Percentiles rank a stretch among this genome's conserved stretches.
Evolutionary conservation across 2,797 vertebrate species (phyloP).

Genomic region (Vespertilio murinus): DNA sequence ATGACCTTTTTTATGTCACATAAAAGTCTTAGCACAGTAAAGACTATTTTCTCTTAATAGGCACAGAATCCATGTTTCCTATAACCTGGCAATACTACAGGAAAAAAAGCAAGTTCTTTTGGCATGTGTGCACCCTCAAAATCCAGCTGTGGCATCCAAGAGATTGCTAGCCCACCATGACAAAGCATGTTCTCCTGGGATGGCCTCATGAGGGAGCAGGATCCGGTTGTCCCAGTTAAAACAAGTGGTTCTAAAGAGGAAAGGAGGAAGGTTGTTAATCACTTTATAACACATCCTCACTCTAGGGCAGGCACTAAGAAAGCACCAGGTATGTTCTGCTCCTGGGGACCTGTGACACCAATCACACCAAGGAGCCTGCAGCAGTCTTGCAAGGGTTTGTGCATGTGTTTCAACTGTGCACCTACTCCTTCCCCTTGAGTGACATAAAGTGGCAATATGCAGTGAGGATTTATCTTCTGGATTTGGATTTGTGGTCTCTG

Average conservation of each 20-base stretch:
- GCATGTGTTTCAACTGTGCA: accelerated
- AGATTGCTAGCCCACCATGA: not conserved
- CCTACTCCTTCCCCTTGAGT: not conserved
- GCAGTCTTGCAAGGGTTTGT: too few species aligned
- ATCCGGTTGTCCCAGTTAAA: not conserved
- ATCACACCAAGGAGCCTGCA: not conserved
- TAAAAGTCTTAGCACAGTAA: not conserved
- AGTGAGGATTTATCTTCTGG: not conserved
- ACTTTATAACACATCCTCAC: not conserved
- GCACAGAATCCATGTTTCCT: not conserved
- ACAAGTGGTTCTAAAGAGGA: not conserved
- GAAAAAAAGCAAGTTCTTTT: not conserved
- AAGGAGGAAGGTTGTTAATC: not conserved
- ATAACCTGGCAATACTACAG: not conserved
- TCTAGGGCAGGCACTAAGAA: too few species aligned
- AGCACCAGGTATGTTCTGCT: too few species aligned
- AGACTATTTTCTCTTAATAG: not conserved
- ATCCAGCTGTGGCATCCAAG: not conserved
- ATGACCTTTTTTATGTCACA: too few species aligned
- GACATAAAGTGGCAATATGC: accelerated
- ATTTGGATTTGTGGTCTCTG: not conserved
- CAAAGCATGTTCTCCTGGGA: not conserved
- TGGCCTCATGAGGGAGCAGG: accelerated
- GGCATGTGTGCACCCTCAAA: not conserved
- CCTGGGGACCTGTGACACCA: not conserved